Conservation (phyloP, 2,113 vertebrate species). For the Caloenas nicobarica region DNA sequence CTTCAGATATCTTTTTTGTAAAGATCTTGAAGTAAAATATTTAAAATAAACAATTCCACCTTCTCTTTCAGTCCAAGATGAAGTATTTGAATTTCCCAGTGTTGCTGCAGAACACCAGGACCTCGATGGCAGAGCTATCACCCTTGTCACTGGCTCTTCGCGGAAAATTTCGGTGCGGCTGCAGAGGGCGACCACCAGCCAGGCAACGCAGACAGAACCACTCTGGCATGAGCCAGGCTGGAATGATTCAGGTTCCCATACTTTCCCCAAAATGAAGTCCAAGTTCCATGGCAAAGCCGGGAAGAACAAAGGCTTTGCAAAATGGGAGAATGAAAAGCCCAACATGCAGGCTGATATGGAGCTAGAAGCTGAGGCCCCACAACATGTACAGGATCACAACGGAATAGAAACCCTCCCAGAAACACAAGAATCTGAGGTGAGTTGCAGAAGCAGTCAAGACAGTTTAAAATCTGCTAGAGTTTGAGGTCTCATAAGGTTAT, state of each 20-base stretch:
- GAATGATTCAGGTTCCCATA: slow-evolving; percentile 88
- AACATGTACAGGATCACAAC: slow-evolving; percentile 67
- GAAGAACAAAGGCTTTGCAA: slow-evolving; percentile 90
- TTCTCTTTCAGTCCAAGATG: slow-evolving; percentile 84
- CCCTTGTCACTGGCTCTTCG: slow-evolving; percentile 90
- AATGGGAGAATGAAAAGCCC: slow-evolving; percentile 89
- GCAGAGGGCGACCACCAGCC: slow-evolving; percentile 90
- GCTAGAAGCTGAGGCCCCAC: slow-evolving; percentile 61
- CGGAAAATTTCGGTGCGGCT: slow-evolving; percentile 92
- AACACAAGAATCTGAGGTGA: slow-evolving; percentile 78
- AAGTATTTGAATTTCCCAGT: slow-evolving; percentile 90
- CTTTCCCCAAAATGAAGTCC: slow-evolving; percentile 96
- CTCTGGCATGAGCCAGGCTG: slow-evolving; percentile 89
- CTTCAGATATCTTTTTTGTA: not conserved
- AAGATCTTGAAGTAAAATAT: not conserved
- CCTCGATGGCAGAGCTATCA: slow-evolving; percentile 86
- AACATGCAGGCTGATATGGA: slow-evolving; percentile 56
- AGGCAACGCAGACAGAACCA: slow-evolving; percentile 94
- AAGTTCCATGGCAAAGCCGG: slow-evolving; percentile 84
- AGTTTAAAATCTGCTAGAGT: not conserved
- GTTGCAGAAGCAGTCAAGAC: not conserved
- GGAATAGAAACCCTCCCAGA: slow-evolving; percentile 70
- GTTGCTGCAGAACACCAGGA: slow-evolving; percentile 74
- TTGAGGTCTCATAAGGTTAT: not conserved
- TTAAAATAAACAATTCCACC: not conserved